A percentile compares a stretch with the other conserved stretches of the same genome.
These are phyloP conservation scores for Falcaria lacertinaria DNA, from an alignment of 2,888 invertebrate species.

Conservation along the genomic window DNA sequence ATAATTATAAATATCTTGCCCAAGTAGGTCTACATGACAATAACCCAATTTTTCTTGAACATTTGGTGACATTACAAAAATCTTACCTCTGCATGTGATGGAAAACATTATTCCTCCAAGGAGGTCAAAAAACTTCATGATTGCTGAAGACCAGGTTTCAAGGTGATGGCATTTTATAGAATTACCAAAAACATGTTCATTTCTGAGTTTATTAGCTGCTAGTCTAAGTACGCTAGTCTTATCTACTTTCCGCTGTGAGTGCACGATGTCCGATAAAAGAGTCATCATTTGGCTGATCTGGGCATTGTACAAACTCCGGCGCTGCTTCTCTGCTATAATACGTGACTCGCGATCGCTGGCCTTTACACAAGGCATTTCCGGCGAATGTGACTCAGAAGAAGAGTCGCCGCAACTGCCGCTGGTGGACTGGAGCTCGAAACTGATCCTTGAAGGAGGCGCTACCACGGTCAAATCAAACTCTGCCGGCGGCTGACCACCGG, in stretches of 20 bases:
- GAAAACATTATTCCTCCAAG: slow-evolving; percentile 90
- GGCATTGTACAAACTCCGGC: slow-evolving; percentile 92
- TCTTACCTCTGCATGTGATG: slow-evolving; percentile 88
- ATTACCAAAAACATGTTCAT: slow-evolving; percentile 85
- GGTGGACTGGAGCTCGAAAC: slow-evolving; percentile 39
- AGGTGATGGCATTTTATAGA: slow-evolving; percentile 68
- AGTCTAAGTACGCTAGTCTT: slow-evolving; percentile 94
- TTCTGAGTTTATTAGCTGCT: slow-evolving; percentile 90
- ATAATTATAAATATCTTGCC: slow-evolving; percentile 91
- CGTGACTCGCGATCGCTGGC: slow-evolving; percentile 90
- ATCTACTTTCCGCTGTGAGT: slow-evolving; percentile 91
- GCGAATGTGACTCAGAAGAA: slow-evolving; percentile 68
- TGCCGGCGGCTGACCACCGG: slow-evolving; percentile 23
- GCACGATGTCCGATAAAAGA: slow-evolving; percentile 90
- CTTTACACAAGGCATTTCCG: slow-evolving; percentile 54
- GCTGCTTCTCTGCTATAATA: slow-evolving; percentile 94
- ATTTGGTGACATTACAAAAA: slow-evolving; percentile 91
- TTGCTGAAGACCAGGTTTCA: slow-evolving; percentile 76
- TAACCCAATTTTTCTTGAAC: slow-evolving; percentile 92
- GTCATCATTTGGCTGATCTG: slow-evolving; percentile 90
- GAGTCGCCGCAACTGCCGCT: slow-evolving; percentile 52
- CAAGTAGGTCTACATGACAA: slow-evolving; percentile 92
- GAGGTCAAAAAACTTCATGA: slow-evolving; percentile 82
- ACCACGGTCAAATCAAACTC: slow-evolving; percentile 49
- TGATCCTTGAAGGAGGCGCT: slow-evolving; percentile 35